Evolutionary conservation across 2,797 vertebrate genomes (phyloP).

Genomic region (Mormyrus proboscirostris): DNA sequence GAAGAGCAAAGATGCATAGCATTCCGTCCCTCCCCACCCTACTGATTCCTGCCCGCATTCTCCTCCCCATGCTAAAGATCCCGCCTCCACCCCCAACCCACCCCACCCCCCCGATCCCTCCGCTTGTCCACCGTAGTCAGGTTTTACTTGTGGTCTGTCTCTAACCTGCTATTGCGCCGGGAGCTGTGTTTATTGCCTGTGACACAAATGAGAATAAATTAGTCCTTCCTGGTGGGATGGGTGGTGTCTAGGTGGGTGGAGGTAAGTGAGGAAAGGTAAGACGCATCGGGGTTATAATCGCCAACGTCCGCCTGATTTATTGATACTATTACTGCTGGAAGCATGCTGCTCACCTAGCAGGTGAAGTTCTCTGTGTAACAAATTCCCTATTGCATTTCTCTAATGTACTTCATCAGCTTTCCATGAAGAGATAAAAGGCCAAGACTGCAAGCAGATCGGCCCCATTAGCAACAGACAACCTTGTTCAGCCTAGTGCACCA

Average conservation of each 20-base stretch:
- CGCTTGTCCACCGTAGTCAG: constrained; percentile 37
- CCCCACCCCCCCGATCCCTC: constrained; percentile 32
- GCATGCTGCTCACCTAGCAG: constrained; percentile 52
- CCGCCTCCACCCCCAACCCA: constrained; percentile 32
- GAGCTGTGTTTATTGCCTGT: constrained; percentile 55
- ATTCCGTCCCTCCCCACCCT: constrained; percentile 24
- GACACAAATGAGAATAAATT: constrained; percentile 23
- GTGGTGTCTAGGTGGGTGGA: constrained; percentile 26
- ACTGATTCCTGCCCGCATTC: constrained; percentile 38
- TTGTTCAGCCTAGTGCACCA: not conserved
- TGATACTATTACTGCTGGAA: constrained; percentile 30
- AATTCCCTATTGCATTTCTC: constrained; percentile 42
- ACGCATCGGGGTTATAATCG: constrained; percentile 26
- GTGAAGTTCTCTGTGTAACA: constrained; percentile 44
- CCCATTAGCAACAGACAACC: constrained; percentile 24
- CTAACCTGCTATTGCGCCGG: constrained; percentile 37
- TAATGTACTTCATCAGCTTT: constrained; percentile 39
- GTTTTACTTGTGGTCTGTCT: constrained; percentile 24
- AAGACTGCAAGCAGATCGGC: constrained; percentile 60
- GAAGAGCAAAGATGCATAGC: not conserved
- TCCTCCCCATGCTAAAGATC: constrained; percentile 40
- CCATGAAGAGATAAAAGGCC: constrained; percentile 50
- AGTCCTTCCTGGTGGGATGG: constrained; percentile 30
- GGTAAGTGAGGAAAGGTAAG: constrained; percentile 65
- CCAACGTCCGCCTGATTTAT: constrained; percentile 19